A percentile compares a stretch with the other conserved stretches of the same genome.
Evolutionary conservation across 2,797 vertebrate species (phyloP).

Genomic region (Enteromius anoplus): DNA sequence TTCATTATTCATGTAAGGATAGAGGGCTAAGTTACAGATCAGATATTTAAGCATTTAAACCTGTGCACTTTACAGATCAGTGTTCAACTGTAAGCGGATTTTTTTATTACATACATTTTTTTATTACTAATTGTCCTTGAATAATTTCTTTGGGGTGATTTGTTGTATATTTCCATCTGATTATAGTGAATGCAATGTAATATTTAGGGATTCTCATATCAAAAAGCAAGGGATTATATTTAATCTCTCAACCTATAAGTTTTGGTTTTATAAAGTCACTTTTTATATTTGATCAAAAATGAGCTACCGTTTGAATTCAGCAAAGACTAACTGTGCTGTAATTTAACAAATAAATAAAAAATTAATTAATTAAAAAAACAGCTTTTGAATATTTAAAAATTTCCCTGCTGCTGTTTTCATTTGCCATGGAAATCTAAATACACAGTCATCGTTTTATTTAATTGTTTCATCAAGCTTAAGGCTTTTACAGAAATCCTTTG

Average conservation of each 20-base stretch:
- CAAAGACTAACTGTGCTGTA: background rate
- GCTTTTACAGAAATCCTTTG: constrained; percentile 32
- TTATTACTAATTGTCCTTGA: background rate
- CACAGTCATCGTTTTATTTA: constrained; percentile 17
- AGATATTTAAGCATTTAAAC: constrained; percentile 19
- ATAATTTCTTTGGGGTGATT: background rate
- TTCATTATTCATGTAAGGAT: constrained; percentile 32
- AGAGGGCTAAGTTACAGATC: background rate
- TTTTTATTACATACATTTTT: background rate
- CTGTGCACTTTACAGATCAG: constrained; percentile 5
- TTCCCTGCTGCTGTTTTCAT: constrained; percentile 28
- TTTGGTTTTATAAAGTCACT: background rate
- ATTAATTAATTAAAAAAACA: background rate
- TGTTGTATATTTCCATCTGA: background rate
- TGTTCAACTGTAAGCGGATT: background rate
- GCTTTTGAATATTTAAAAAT: constrained; percentile 15
- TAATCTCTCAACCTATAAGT: background rate
- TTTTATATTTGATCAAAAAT: constrained; percentile 7
- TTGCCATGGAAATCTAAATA: constrained; percentile 24
- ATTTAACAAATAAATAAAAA: constrained; percentile 18
- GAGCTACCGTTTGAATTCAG: background rate
- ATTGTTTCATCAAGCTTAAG: constrained; percentile 46
- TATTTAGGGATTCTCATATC: background rate
- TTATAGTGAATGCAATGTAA: background rate
- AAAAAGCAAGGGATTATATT: background rate